phyloP scores from a whole-genome alignment of 2,888 invertebrate genomes.

The Eupithecia centaureata region DNA sequence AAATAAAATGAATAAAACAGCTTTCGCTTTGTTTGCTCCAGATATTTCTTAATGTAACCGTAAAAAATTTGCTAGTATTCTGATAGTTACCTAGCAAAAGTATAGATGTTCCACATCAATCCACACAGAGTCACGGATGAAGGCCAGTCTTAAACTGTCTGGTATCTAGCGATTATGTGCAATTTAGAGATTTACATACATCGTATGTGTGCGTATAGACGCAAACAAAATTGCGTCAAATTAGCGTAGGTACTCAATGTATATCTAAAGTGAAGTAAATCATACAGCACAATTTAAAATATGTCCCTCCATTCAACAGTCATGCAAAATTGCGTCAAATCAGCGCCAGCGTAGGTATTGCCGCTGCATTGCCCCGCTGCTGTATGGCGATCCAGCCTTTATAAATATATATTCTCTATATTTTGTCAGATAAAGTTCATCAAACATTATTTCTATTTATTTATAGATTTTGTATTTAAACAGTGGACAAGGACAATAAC shows the following conservation, averaged over 20 bases:
- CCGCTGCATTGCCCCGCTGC: too few relatives aligned
- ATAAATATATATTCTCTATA: too few relatives aligned
- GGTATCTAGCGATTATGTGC: neutral
- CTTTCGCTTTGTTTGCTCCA: neutral
- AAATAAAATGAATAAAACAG: neutral
- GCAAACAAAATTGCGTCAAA: neutral
- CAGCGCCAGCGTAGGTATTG: too few relatives aligned
- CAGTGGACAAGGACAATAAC: conserved; percentile 58
- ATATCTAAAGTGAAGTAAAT: neutral
- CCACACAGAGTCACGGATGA: conserved; percentile 4
- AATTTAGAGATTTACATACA: neutral
- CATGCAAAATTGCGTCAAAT: too few relatives aligned
- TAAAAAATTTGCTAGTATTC: neutral
- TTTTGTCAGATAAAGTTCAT: neutral
- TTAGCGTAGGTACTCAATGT: neutral
- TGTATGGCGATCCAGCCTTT: too few relatives aligned
- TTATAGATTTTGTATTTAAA: conserved; percentile 48
- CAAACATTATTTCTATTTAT: conserved; percentile 3
- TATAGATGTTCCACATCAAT: neutral
- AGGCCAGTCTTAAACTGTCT: conserved; percentile 2
- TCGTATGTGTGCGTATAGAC: neutral
- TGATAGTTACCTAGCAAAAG: neutral
- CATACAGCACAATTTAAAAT: too few relatives aligned
- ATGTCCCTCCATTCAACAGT: too few relatives aligned
- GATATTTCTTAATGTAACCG: neutral